A percentile compares a stretch with the other conserved stretches of the same genome.
Evolutionary conservation across 2,113 vertebrate species (phyloP).

Genomic region (Anarhynchus alexandrinus): DNA sequence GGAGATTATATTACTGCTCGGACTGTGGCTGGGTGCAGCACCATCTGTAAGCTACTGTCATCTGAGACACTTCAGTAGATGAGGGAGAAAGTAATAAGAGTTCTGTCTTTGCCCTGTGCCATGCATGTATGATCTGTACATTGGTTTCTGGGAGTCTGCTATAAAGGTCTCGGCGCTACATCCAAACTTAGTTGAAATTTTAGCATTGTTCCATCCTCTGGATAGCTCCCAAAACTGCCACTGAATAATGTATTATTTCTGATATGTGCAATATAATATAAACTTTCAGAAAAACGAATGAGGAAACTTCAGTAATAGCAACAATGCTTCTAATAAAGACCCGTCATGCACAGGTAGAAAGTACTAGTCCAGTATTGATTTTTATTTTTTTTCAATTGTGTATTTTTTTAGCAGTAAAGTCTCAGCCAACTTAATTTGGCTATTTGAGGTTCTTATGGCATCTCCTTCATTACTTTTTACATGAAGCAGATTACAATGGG

Average conservation of each 20-base stretch:
- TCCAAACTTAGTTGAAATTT: background rate
- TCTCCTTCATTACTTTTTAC: background rate
- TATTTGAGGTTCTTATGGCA: background rate
- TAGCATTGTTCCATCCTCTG: background rate
- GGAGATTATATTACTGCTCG: background rate
- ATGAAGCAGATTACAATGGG: background rate
- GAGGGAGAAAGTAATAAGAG: background rate
- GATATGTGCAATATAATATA: fast-evolving
- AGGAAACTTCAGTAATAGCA: background rate
- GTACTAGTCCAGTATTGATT: background rate
- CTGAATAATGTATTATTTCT: background rate
- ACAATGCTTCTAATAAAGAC: background rate
- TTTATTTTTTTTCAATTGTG: no score
- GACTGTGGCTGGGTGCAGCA: background rate
- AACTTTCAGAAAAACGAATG: background rate
- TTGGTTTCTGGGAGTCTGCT: background rate
- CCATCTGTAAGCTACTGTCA: background rate
- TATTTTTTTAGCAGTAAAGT: background rate
- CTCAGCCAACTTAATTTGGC: background rate
- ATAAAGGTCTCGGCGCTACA: background rate
- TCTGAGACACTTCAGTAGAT: background rate
- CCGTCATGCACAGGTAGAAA: background rate
- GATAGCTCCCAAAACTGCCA: background rate
- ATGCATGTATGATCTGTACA: fast-evolving
- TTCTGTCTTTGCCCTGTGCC: background rate